Evolutionary conservation across 2,113 vertebrate genomes (phyloP).

Genomic region (Mesitornis unicolor): DNA sequence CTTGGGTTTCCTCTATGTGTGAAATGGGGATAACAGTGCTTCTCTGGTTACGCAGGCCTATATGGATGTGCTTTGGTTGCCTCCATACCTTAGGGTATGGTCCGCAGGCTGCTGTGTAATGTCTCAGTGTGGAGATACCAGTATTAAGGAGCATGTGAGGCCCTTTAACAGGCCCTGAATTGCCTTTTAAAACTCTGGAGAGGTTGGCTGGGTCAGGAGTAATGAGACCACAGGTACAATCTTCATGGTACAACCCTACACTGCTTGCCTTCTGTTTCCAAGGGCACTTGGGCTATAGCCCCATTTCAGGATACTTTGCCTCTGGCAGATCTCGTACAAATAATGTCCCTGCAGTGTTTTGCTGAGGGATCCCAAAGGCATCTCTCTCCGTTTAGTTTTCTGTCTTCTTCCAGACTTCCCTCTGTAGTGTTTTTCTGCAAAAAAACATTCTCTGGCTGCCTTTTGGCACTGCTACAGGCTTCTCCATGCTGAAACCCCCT

Average conservation of each 20-base stretch:
- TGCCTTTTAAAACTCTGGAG: not conserved
- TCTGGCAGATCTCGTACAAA: not conserved
- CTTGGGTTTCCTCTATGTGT: not conserved
- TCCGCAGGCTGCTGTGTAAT: not conserved
- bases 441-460: not conserved
- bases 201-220: not conserved
- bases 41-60: not conserved
- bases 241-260: not conserved
- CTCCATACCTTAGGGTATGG: not conserved
- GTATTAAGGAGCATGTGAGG: not conserved
- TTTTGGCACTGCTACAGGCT: not conserved
- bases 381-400: not conserved
- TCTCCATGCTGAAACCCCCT: not conserved
- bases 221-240: not conserved
- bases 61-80: not conserved
- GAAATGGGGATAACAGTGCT: not conserved
- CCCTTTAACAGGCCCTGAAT: not conserved
- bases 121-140: not conserved
- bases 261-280: not conserved
- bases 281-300: not conserved
- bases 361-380: not conserved
- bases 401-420: not conserved
- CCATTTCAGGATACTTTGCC: not conserved
- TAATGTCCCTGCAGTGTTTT: not conserved
- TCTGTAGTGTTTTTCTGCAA: constrained; percentile 10